Evolutionary conservation across 2,888 invertebrate genomes (phyloP).

Genomic region (Melanostoma mellinum): DNA sequence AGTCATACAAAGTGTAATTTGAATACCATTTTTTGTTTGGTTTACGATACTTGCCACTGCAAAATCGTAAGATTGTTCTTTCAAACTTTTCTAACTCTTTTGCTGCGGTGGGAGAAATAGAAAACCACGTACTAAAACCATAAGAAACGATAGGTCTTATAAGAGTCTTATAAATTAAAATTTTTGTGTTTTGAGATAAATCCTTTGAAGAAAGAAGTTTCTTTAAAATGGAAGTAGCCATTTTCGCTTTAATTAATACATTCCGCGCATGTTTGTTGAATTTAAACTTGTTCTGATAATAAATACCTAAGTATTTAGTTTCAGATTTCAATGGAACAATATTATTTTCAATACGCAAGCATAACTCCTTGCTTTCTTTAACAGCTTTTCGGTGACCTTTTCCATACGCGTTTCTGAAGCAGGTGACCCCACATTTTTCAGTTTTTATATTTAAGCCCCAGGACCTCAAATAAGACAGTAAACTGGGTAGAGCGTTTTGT

Average conservation of each 20-base stretch:
- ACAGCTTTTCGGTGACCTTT: not conserved
- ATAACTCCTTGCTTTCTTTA: conserved; percentile 4
- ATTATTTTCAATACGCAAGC: not conserved
- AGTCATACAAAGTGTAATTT: conserved; percentile 5
- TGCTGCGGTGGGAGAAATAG: conserved; percentile 11
- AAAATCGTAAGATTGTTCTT: conserved; percentile 19
- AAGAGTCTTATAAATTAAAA: not conserved
- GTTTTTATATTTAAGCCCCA: no score
- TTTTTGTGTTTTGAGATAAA: not conserved
- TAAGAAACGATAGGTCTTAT: not conserved
- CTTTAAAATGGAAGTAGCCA: no score
- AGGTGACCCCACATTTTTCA: no score
- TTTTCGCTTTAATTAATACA: no score
- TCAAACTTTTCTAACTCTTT: conserved; percentile 14
- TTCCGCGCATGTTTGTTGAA: no score
- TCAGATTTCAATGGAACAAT: no score
- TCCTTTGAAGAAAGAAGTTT: no score
- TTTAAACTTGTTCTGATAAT: no score
- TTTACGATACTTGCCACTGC: conserved; percentile 5
- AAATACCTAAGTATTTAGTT: no score
- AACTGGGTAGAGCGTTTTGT: no score
- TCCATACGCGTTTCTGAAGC: not conserved
- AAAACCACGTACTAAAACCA: conserved; percentile 17
- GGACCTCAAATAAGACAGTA: no score
- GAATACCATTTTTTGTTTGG: not conserved